Evolutionary conservation across 2,888 invertebrate genomes (phyloP), one percentile per base, ranked within the genome.

Genomic region (Beris morrisii): DNA sequence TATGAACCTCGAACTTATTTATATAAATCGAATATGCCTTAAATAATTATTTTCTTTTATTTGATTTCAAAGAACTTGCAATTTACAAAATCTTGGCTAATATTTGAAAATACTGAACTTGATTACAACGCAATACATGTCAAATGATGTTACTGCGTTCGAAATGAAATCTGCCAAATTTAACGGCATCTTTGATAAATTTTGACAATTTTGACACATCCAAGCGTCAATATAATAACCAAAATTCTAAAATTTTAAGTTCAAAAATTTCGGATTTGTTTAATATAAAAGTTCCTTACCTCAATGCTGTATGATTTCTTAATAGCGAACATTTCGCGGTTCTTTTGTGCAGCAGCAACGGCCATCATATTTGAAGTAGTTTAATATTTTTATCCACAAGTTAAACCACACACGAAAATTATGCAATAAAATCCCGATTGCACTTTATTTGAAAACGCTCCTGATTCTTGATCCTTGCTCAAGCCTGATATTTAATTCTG

Each of bases 261-360:
- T 22, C 22, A 22, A 22, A 22, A 22, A 22, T 22, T 22, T 22
- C 22, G 22, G 22, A 22, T 22, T 22, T 3, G 22, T 1, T 22
- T 22, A 22, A 22, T 22, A 22, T 22, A 22, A 22, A 22, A 22
- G 3, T 22, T 7, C 83, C 91, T 89, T 84, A 95, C 95, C 92
- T 95, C 95, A 82, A 95, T 93, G 85, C 94, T 95, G 88, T 95
- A 95, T 73, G 94, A 94, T 82, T 95, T 95, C 85, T 95, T 95
- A 85, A 95, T 95, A 82, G 95, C 94, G 87, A 95, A 95, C 90
- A 94, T 91, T 83, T 95, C 94, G 82, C 95, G 90, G 84, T 93
- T 95, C 85, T 93, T 93, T 84, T 93, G 93, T 72, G 93, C 93
- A 81, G 93, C 92, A 80, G 93, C 92, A 78, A 93, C 92, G 83